Evolutionary conservation across 2,113 vertebrate genomes (phyloP).

Genomic region (Boleophthalmus pectinirostris): DNA sequence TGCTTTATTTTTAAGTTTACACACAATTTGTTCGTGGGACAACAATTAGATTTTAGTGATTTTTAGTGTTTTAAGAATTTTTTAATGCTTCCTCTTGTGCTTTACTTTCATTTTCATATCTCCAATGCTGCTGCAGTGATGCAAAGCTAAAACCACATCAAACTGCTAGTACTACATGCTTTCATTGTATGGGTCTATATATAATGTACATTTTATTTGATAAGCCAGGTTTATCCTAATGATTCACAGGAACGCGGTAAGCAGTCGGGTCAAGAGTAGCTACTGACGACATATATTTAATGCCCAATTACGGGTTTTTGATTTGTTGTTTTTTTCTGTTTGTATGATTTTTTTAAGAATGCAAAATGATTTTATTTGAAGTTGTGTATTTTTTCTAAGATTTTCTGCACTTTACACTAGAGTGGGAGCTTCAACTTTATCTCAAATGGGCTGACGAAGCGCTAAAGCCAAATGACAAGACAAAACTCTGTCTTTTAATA

Average conservation of each 20-base stretch:
- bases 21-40: neutral
- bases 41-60: conserved; percentile 20
- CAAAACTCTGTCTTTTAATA: conserved; percentile 18
- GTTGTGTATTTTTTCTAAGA: conserved; percentile 53
- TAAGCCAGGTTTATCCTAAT: conserved; percentile 22
- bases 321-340: conserved; percentile 27
- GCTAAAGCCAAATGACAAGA: conserved; percentile 46
- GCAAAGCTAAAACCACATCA: conserved; percentile 26
- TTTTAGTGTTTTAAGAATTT: conserved; percentile 1
- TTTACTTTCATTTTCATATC: conserved; percentile 4
- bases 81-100: neutral
- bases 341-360: conserved; percentile 52
- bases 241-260: conserved; percentile 28
- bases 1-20: conserved; percentile 31
- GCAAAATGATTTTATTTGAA: conserved; percentile 51
- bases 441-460: conserved; percentile 25
- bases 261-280: conserved; percentile 29
- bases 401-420: conserved; percentile 68
- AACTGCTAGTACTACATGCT: conserved; percentile 14
- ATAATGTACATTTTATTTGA: conserved; percentile 16
- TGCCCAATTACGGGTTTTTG: conserved; percentile 16
- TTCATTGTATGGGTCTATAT: conserved; percentile 9
- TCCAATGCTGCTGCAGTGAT: conserved; percentile 19
- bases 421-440: conserved; percentile 25
- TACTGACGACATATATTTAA: conserved; percentile 53